Conservation (phyloP, 1,140 invertebrate species). For the Tetragnatha versicolor region DNA sequence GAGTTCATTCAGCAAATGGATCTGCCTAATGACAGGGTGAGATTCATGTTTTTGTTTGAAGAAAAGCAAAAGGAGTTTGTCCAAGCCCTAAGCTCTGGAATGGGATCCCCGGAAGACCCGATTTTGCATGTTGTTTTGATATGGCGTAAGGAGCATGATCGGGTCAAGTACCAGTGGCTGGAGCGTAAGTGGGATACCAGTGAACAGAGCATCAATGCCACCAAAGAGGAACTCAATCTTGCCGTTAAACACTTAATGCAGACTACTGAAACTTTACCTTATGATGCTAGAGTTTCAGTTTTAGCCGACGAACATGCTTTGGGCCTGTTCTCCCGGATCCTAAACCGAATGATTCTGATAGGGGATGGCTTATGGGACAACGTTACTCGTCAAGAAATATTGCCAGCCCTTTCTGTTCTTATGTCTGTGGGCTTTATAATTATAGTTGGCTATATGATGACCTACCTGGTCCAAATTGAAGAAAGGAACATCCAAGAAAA, state of each 20-base stretch:
- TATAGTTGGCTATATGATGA: conserved; percentile 84
- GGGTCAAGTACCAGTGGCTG: conserved; percentile 92
- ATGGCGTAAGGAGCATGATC: conserved; percentile 83
- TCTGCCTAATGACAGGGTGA: conserved; percentile 54
- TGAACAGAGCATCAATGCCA: conserved; percentile 71
- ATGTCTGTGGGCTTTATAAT: conserved; percentile 82
- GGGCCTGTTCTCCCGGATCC: conserved; percentile 75
- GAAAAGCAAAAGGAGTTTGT: conserved; percentile 84
- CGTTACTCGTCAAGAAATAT: conserved; percentile 79
- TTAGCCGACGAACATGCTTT: conserved; percentile 74
- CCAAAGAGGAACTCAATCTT: conserved; percentile 74
- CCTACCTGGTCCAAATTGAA: conserved; percentile 81
- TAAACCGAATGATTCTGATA: conserved; percentile 73
- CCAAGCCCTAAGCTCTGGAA: conserved; percentile 74
- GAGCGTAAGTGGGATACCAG: conserved; percentile 71
- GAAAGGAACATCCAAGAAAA: conserved; percentile 77
- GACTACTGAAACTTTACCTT: conserved; percentile 70
- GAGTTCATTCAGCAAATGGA: conserved; percentile 69
- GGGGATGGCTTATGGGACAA: conserved; percentile 76
- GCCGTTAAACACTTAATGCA: conserved; percentile 76
- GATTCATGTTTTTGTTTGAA: conserved; percentile 85
- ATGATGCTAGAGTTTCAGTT: conserved; percentile 62
- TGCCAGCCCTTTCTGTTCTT: conserved; percentile 82
- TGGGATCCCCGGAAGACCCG: conserved; percentile 59
- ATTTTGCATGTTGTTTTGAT: conserved; percentile 78